These are phyloP conservation scores for Bradypodion pumilum DNA, from an alignment of 2,797 vertebrate species.

Conservation along the genomic window DNA sequence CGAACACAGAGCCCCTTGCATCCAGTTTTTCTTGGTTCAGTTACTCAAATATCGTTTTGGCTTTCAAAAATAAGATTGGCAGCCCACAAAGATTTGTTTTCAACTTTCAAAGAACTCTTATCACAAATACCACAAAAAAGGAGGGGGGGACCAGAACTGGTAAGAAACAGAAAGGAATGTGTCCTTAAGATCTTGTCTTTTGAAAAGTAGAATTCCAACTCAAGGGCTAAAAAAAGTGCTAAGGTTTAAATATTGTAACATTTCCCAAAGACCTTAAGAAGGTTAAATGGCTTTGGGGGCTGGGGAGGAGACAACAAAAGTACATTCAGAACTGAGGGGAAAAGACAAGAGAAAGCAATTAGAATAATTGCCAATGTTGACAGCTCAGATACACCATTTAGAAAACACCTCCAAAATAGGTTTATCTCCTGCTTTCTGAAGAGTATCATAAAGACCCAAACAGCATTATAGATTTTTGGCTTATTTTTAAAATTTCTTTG, in stretches of 20 bases:
- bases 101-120: neutral
- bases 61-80: neutral
- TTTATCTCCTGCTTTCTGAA: neutral
- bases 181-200: neutral
- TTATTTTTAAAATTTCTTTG: no score
- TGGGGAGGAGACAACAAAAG: neutral
- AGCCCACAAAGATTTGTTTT: neutral
- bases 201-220: neutral
- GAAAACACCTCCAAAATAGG: neutral
- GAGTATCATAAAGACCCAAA: neutral
- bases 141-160: neutral
- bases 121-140: neutral
- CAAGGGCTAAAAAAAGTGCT: neutral
- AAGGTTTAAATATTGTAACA: neutral
- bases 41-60: neutral
- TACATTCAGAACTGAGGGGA: neutral
- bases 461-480: no score
- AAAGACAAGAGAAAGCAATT: slow-evolving; percentile 8
- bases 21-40: neutral
- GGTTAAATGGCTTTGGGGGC: neutral
- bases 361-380: neutral
- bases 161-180: neutral
- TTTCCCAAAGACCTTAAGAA: neutral
- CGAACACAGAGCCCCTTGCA: rapidly evolving
- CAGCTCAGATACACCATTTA: neutral